Conservation (phyloP, 1,140 invertebrate genomes). For the Ceratosolen fusciceps region DNA sequence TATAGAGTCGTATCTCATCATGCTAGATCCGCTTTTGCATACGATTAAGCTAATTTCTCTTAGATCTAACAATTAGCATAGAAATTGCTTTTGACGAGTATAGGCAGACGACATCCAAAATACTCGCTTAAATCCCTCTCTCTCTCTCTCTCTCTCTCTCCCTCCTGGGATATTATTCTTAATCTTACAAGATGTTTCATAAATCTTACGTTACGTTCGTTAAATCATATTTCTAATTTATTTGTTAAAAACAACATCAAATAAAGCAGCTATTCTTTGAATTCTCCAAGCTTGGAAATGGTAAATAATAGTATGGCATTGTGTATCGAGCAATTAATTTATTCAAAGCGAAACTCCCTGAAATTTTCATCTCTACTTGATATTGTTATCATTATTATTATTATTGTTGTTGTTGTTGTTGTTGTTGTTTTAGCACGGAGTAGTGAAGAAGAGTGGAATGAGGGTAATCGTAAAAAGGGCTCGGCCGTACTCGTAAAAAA, state of each 20-base stretch:
- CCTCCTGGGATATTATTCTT: not conserved
- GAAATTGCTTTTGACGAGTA: not conserved
- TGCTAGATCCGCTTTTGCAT: not conserved
- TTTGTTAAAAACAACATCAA: not conserved
- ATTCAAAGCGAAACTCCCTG: too few relatives aligned
- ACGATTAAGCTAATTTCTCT: not conserved
- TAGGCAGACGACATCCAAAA: not conserved
- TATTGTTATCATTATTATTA: too few relatives aligned
- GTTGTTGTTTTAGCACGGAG: too few relatives aligned
- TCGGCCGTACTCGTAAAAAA: too few relatives aligned
- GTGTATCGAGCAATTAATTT: too few relatives aligned
- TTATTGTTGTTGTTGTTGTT: too few relatives aligned
- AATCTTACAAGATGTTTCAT: not conserved
- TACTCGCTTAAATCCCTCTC: not conserved
- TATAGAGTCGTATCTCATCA: not conserved
- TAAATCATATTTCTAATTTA: not conserved
- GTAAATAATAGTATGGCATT: too few relatives aligned
- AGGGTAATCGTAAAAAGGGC: too few relatives aligned
- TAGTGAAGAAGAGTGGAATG: too few relatives aligned
- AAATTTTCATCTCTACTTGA: too few relatives aligned
- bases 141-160: too few relatives aligned
- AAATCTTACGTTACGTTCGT: not conserved
- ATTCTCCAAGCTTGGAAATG: not conserved
- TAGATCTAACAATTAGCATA: not conserved
- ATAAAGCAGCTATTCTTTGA: not conserved